phyloP scores from a whole-genome alignment of 2,888 invertebrate genomes.

The Phyllotreta striolata region DNA sequence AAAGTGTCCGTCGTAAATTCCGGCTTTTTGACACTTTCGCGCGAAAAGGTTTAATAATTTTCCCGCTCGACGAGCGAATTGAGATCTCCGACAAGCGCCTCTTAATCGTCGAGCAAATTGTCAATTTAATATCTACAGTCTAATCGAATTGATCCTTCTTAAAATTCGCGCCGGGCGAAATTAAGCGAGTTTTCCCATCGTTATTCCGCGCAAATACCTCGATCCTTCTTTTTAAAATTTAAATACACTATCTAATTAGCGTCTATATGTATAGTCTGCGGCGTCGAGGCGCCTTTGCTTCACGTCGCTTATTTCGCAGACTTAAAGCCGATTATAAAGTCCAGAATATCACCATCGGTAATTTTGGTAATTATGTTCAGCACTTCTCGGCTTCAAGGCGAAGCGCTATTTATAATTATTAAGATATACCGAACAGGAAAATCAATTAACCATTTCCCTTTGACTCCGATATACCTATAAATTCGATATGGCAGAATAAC shows the following conservation, averaged over 20 bases:
- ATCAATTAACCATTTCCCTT: conserved; percentile 24
- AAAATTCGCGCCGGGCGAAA: too few relatives aligned
- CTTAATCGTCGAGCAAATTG: too few relatives aligned
- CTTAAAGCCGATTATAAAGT: conserved; percentile 23
- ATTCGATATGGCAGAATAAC: too few relatives aligned
- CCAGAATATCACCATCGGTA: conserved; percentile 20
- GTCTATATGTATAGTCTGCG: neutral
- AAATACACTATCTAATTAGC: conserved; percentile 10
- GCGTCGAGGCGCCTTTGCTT: neutral
- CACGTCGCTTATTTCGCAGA: conserved; percentile 10
- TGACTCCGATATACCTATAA: too few relatives aligned
- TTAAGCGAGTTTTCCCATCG: too few relatives aligned
- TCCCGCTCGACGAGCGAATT: too few relatives aligned
- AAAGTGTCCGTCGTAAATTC: conserved; percentile 48
- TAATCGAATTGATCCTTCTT: too few relatives aligned
- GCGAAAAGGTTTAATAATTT: conserved; percentile 10
- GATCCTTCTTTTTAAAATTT: too few relatives aligned
- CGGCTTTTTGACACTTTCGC: conserved; percentile 41
- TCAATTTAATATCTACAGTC: too few relatives aligned
- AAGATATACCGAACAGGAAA: conserved; percentile 17
- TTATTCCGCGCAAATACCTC: too few relatives aligned
- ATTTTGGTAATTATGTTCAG: conserved; percentile 26
- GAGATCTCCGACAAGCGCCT: too few relatives aligned
- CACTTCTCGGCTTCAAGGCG: conserved; percentile 17
- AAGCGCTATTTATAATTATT: conserved; percentile 21